Evolutionary conservation across 2,113 vertebrate species (phyloP), one percentile per base, ranked within the genome.

Genomic region (Mionectes macconnelli): DNA sequence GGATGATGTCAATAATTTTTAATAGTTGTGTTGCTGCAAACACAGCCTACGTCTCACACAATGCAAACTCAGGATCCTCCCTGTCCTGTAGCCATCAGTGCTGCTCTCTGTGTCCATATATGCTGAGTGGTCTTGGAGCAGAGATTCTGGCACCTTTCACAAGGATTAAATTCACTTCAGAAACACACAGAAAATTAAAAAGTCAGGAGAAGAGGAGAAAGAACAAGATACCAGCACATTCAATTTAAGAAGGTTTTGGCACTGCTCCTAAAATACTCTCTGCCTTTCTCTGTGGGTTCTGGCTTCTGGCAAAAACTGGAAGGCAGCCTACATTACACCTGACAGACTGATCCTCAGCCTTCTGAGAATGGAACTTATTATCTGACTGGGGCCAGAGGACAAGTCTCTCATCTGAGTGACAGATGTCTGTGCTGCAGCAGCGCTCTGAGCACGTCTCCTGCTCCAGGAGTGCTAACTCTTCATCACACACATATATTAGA

Each of bases 221-320:
- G 87, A 90, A 84, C 28, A 69, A 68, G 75, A 30, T 70, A 86
- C 7, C 70, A 87, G 64, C 42, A 94, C 50, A 84, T 73, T 89
- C 73, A 60, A 95, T 89, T 97, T 91, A 87, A 93, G 62, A 88
- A 66, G 62, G 60, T 76, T 93, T 93, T 93, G 89, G 92, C 69
- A 91, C n/a, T n/a, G 31, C 55, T 91, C 69, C 82, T 89, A 49
- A 87, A 95, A 81, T 72, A 87, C 33, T 88, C 57, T 44, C 76
- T 76, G 90, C 50, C 57, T 85, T 93, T 76, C 89, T 93, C 81
- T 90, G 88, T 27, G 31, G 62, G 78, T 60, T 45, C 70, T 95
- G 85, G 75, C 66, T 92, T 69, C 66, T 88, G 49, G 60, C 67
- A 94, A 60, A 90, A 78, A 68, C 5, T 63, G 70, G 64, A 82